These are phyloP conservation scores for silkworm (Bombyx mori) DNA, from an alignment of 1,140 invertebrate species.

Conservation along the genomic window DNA sequence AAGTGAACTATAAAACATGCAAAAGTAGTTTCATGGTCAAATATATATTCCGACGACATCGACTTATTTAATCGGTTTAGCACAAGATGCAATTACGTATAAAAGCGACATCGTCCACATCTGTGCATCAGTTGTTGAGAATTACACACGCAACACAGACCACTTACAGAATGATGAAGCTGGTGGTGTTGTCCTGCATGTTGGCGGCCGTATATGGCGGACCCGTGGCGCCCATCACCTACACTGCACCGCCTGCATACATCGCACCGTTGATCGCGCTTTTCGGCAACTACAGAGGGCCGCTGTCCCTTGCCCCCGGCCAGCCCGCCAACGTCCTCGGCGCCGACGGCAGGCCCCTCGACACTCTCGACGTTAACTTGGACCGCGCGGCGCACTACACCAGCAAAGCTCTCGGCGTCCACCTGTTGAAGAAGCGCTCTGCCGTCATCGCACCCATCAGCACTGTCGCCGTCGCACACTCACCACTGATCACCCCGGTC, in stretches of 20 bases:
- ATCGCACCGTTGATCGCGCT: constrained; percentile 6
- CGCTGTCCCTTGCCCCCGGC: constrained; percentile 42
- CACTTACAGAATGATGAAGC: constrained; percentile 54
- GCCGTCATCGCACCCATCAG: constrained; percentile 6
- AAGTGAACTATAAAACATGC: too few relatives aligned
- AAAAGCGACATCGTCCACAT: neutral
- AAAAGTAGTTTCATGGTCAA: too few relatives aligned
- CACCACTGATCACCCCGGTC: constrained; percentile 11
- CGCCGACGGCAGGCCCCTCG: constrained; percentile 43
- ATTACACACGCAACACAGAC: constrained; percentile 33
- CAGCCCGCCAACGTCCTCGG: constrained; percentile 44
- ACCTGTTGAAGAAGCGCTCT: constrained; percentile 24
- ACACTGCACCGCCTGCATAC: constrained; percentile 11
- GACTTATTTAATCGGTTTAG: too few relatives aligned
- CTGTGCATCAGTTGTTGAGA: constrained; percentile 30
- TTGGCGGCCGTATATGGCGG: constrained; percentile 44
- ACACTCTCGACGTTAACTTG: constrained; percentile 57
- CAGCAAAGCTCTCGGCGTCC: constrained; percentile 34
- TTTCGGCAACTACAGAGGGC: constrained; percentile 36
- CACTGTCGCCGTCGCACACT: constrained; percentile 8
- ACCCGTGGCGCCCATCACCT: constrained; percentile 27
- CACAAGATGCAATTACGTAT: too few relatives aligned
- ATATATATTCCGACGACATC: too few relatives aligned
- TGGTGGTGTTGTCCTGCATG: constrained; percentile 70
- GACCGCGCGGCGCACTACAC: constrained; percentile 57